phyloP scores from a whole-genome alignment of 2,113 vertebrate genomes.

The Takifugu flavidus region DNA sequence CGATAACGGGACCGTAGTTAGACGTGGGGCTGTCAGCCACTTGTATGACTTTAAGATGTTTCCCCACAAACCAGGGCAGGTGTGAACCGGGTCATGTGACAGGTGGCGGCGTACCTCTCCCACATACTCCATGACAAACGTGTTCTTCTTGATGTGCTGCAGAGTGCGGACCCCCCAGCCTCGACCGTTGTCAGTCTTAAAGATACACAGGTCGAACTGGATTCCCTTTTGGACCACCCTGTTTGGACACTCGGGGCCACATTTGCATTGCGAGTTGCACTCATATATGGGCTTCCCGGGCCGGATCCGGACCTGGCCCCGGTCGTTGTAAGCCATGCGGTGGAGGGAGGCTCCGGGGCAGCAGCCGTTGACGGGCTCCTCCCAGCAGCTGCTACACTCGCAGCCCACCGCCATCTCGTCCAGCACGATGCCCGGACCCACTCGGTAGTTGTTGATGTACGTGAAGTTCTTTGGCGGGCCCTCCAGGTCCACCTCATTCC shows the following conservation, averaged over 20 bases:
- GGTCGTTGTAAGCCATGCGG: slow-evolving; percentile 84
- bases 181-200: slow-evolving; percentile 83
- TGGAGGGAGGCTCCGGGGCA: slow-evolving; percentile 82
- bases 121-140: slow-evolving; percentile 94
- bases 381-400: slow-evolving; percentile 82
- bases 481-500: slow-evolving; percentile 87
- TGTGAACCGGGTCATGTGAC: neutral
- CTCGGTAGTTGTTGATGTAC: slow-evolving; percentile 87
- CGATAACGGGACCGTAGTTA: too few species aligned
- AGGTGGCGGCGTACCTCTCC: slow-evolving; percentile 81
- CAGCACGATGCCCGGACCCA: slow-evolving; percentile 79
- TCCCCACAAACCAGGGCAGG: too few species aligned
- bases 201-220: slow-evolving; percentile 88
- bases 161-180: slow-evolving; percentile 90
- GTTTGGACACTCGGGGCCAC: slow-evolving; percentile 83
- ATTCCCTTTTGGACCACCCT: slow-evolving; percentile 90
- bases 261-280: slow-evolving; percentile 85
- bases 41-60: too few species aligned
- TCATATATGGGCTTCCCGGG: slow-evolving; percentile 88
- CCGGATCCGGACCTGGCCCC: slow-evolving; percentile 80
- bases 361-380: slow-evolving; percentile 76
- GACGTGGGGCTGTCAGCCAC: too few species aligned
- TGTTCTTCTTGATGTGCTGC: slow-evolving; percentile 86
- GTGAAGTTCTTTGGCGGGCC: slow-evolving; percentile 83
- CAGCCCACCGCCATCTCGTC: slow-evolving; percentile 82